Evolutionary conservation across 2,797 vertebrate species (phyloP), one percentile per base, ranked within the genome.

Genomic region (Gobionotothen gibberifrons): DNA sequence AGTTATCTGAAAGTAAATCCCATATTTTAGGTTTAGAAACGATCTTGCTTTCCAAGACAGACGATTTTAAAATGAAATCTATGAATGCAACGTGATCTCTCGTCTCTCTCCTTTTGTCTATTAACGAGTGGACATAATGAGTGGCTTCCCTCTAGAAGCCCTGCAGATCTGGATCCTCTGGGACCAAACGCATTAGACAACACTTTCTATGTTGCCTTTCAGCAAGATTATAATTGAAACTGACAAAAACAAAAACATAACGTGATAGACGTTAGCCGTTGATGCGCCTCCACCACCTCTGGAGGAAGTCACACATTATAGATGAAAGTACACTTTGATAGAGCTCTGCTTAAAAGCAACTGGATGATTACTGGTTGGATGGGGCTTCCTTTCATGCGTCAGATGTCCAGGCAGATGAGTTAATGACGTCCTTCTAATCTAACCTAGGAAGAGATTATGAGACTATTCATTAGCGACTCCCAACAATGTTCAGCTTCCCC

Each of bases 291-390:
- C 59, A 19, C 75, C 83, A 72, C 77, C 87, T 86, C 79, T 81
- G 12, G 72, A 85, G 83, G 69, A 88, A 87, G 89, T 82, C 85
- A 66, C 88, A 83, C 86, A 72, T 88, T 79, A 88, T 10, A 85
- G 87, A 91, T 91, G 89, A 92, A 92, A 92, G 90, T 85, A 69
- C 74, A 80, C 87, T 93, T 93, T 92, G 88, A 91, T 92, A 85
- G 83, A 81, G 69, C 52, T 78, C 79, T 51, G 80, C 87, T 86
- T 84, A 66, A 87, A 93, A 78, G 79, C 79, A 80, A 86, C 75
- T 75, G 78, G 74, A 85, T 91, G 88, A 91, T 91, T 86, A 76
- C 85, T 76, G 80, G 77, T 72, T 87, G 80, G 86, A 91, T 85
- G 79, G 76, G 26, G 69, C 69, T 36, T 86, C 81, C 85, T 90